These are phyloP conservation scores for Phylloscopus collybita DNA, from an alignment of 2,797 vertebrate genomes.

Conservation along the genomic window DNA sequence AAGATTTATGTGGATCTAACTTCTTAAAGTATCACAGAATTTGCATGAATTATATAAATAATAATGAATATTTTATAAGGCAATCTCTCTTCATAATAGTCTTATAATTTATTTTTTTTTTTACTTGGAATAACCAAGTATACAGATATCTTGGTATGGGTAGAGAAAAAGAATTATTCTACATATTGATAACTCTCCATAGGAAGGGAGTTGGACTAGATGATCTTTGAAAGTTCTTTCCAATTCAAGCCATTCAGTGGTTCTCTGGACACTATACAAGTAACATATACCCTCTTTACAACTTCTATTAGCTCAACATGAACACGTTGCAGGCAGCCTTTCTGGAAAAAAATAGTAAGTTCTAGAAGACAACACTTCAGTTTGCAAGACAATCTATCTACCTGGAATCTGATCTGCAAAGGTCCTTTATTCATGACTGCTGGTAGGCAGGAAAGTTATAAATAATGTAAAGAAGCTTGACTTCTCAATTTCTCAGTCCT, in stretches of 20 bases:
- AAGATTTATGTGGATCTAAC: background rate
- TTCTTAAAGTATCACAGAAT: background rate
- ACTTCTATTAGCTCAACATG: background rate
- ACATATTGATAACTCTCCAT: background rate
- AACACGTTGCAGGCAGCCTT: background rate
- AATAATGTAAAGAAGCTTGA: background rate
- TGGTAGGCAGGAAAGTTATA: background rate
- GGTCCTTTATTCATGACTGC: background rate
- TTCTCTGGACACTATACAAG: background rate
- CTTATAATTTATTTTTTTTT: background rate
- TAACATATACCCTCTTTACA: background rate
- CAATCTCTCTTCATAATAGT: background rate
- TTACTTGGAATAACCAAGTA: background rate
- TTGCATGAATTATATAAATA: background rate
- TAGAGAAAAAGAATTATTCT: background rate
- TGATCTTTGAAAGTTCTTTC: background rate
- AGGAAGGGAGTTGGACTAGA: background rate
- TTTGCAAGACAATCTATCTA: background rate
- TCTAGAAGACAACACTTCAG: background rate
- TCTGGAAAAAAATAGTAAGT: background rate
- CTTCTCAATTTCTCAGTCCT: constrained; percentile 13
- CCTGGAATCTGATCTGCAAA: background rate
- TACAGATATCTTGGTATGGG: background rate
- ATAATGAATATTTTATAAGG: background rate
- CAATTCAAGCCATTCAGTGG: background rate